Percentiles rank a stretch among this genome's conserved stretches.
Evolutionary conservation across 2,888 invertebrate genomes (phyloP).

Genomic region (Drosophila atroscutellata): DNA sequence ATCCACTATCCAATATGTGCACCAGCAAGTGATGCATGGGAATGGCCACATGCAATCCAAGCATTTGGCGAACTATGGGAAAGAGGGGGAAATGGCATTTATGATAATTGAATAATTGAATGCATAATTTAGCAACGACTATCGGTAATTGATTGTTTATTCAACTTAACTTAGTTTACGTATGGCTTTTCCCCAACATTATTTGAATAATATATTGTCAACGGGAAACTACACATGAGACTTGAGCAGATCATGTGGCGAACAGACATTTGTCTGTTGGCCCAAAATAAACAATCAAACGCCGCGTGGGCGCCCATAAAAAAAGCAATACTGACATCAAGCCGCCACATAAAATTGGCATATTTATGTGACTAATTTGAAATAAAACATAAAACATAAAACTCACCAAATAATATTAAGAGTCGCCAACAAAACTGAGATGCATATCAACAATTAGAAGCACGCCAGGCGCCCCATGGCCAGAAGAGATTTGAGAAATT

Average conservation of each 20-base stretch:
- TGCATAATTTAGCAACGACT: slow-evolving; percentile 62
- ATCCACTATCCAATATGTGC: slow-evolving; percentile 5
- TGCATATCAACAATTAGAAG: slow-evolving; percentile 70
- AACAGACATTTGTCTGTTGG: slow-evolving; percentile 22
- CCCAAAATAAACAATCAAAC: slow-evolving; percentile 61
- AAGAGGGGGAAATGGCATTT: slow-evolving; percentile 4
- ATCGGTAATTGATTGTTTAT: slow-evolving; percentile 72
- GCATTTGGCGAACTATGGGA: slow-evolving; percentile 45
- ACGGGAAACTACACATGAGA: neutral
- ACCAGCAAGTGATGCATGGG: slow-evolving; percentile 21
- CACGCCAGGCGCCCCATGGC: slow-evolving; percentile 49
- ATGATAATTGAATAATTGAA: slow-evolving; percentile 76
- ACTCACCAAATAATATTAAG: slow-evolving; percentile 82
- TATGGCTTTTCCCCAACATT: slow-evolving; percentile 37
- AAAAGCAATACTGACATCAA: slow-evolving; percentile 23
- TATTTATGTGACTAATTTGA: slow-evolving; percentile 81
- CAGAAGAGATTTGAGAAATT: slow-evolving; percentile 69
- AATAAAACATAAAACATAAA: slow-evolving; percentile 78
- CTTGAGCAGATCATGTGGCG: slow-evolving; percentile 26
- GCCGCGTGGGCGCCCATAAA: slow-evolving; percentile 67
- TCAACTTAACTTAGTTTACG: slow-evolving; percentile 52
- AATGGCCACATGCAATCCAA: slow-evolving; percentile 62
- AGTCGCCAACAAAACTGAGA: slow-evolving; percentile 58
- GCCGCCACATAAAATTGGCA: slow-evolving; percentile 69
- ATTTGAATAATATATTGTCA: slow-evolving; percentile 65